Percentiles rank a stretch among this genome's conserved stretches.
Evolutionary conservation across 2,888 invertebrate genomes (phyloP).

Genomic region (Drosophila neoperkinsi): DNA sequence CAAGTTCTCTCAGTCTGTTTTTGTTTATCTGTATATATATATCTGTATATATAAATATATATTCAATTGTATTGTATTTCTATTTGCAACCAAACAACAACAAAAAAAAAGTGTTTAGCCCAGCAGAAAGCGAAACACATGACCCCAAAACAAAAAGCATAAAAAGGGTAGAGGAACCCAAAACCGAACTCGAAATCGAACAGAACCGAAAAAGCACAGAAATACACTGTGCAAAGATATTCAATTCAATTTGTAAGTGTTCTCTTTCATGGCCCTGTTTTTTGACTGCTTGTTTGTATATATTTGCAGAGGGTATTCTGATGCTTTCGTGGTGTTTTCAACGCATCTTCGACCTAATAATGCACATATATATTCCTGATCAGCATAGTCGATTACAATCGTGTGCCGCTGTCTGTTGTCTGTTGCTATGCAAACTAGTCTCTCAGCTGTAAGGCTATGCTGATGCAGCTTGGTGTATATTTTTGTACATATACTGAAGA

Average conservation of each 20-base stretch:
- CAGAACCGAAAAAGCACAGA: not conserved
- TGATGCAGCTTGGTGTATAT: not conserved
- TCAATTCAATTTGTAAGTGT: constrained; percentile 41
- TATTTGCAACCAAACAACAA: constrained; percentile 35
- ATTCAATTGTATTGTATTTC: constrained; percentile 51
- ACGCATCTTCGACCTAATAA: not conserved
- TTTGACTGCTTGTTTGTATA: not conserved
- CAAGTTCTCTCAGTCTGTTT: not conserved
- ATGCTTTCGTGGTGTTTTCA: not conserved
- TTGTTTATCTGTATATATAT: not conserved
- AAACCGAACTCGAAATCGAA: constrained; percentile 42
- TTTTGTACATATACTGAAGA: not conserved
- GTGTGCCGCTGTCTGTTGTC: not conserved
- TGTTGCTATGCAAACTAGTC: not conserved
- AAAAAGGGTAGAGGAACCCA: constrained; percentile 27
- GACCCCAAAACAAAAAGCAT: constrained; percentile 41
- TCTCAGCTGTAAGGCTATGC: not conserved
- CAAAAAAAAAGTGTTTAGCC: constrained; percentile 31
- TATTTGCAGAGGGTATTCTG: not conserved
- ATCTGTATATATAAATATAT: constrained; percentile 7
- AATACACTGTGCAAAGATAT: constrained; percentile 31
- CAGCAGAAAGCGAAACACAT: constrained; percentile 56
- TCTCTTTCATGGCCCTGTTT: constrained; percentile 26
- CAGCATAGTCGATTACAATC: not conserved
- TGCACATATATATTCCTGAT: not conserved